These are phyloP conservation scores for Drosophila paulistorum DNA, from an alignment of 1,140 invertebrate species.

Conservation along the genomic window DNA sequence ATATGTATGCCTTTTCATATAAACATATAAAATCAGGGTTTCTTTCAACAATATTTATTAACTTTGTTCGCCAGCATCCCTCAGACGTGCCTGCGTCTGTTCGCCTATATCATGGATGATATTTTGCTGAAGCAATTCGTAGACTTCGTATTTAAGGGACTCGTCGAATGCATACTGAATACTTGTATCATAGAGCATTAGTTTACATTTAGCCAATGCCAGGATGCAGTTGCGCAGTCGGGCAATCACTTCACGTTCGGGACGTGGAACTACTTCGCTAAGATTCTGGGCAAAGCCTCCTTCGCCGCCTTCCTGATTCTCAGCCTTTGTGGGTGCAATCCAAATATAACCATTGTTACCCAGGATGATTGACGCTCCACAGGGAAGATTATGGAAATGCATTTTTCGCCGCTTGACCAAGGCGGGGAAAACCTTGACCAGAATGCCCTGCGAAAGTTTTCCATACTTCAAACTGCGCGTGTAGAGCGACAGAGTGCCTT, in stretches of 20 bases:
- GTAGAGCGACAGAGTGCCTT: conserved; percentile 96
- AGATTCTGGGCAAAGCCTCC: conserved; percentile 93
- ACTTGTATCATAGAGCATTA: conserved; percentile 96
- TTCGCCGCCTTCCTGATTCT: conserved; percentile 87
- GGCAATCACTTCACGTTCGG: conserved; percentile 92
- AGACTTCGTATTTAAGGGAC: conserved; percentile 91
- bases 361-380: conserved; percentile 95
- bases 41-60: conserved; percentile 21
- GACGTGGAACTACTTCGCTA: conserved; percentile 87
- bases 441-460: conserved; percentile 94
- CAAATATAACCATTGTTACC: conserved; percentile 99
- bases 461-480: conserved; percentile 99
- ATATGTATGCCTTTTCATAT: too few relatives aligned
- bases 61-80: conserved; percentile 59
- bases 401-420: conserved; percentile 97
- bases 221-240: conserved; percentile 95
- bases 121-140: conserved; percentile 92
- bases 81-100: conserved; percentile 87
- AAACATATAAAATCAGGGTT: conserved; percentile 5
- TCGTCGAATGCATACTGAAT: conserved; percentile 96
- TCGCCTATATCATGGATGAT: conserved; percentile 91
- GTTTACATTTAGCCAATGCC: conserved; percentile 91
- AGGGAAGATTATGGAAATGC: conserved; percentile 97
- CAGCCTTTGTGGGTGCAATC: conserved; percentile 90
- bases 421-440: conserved; percentile 96